phyloP scores from a whole-genome alignment of 2,888 invertebrate species.

The Eulithis testata region DNA sequence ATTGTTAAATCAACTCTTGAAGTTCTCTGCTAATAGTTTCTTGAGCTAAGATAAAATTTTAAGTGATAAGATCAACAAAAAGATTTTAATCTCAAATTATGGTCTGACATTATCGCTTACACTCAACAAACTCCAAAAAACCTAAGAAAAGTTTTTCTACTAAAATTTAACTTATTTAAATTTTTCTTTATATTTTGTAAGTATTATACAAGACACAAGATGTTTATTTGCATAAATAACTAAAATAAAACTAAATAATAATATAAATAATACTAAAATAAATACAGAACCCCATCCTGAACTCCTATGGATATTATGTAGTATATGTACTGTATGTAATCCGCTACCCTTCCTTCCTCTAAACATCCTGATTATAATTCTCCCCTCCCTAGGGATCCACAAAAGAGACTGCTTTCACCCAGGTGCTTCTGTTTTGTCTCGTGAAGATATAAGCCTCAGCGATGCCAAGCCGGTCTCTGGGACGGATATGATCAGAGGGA shows the following conservation, averaged over 20 bases:
- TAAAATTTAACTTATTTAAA: background rate
- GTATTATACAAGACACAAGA: too few species aligned
- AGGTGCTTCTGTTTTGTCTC: slow-evolving; percentile 89
- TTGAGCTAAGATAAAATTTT: too few species aligned
- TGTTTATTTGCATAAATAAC: too few species aligned
- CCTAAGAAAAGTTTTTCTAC: slow-evolving; percentile 23
- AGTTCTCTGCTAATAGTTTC: too few species aligned
- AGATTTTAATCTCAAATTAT: too few species aligned
- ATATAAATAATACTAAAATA: too few species aligned
- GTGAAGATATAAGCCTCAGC: slow-evolving; percentile 86
- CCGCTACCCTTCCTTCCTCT: slow-evolving; percentile 23
- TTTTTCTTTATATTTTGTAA: too few species aligned
- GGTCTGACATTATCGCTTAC: too few species aligned
- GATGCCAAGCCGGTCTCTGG: slow-evolving; percentile 87
- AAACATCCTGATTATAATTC: slow-evolving; percentile 50
- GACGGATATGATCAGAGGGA: slow-evolving; percentile 92
- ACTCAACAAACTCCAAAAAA: too few species aligned
- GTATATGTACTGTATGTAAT: slow-evolving; percentile 13
- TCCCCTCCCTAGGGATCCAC: slow-evolving; percentile 79
- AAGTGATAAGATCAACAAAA: too few species aligned
- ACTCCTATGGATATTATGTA: background rate
- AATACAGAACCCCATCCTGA: background rate
- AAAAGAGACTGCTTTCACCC: slow-evolving; percentile 96
- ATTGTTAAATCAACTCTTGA: too few species aligned
- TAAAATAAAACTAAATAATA: too few species aligned